Base-by-base conservation (phyloP, 2,888 invertebrate genomes). In the Harpalus rufipes region DNA sequence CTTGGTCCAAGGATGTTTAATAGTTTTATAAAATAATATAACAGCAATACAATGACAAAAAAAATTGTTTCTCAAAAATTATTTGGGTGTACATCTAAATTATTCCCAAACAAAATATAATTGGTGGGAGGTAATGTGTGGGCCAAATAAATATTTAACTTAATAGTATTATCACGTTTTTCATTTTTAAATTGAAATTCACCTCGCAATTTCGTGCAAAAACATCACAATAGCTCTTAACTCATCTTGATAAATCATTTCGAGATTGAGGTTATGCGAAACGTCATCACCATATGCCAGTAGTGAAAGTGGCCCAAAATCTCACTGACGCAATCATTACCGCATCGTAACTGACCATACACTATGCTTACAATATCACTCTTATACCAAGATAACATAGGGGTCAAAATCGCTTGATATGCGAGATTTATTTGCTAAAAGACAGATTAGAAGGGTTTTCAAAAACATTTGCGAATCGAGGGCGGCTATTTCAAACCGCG, bases 371-470 rank as follows among this genome's bases (percentile, higher is more conserved):
- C 44, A 44, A 7, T 12, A 51, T 12, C 44, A 51, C 12, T 51
- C 44, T 12, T 51, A 51, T 51, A 4, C 1, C 12, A 2, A 12
- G 6, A 32, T 32, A 32, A 32, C 32, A 32, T 32, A 32, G 32
- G 32, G 32, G 32, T 32, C 32, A 32, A 32, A 5, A 32, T 32
- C 6, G 32, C 32, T 32, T 32, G 32, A 32, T 32, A 32, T 32
- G 32, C 32, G 32, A 32, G 32, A 32, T 32, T 21, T 32, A 5
- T 32, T 32, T 32, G 32, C 32, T 3, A 32, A 2, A 32, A 32
- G 32, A 32, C 44, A 51, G 44, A 51, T 51, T 51, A 51, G 44
- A 51, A 51, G 44, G 44, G 44, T 51, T 51, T 51, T 51, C 44
- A 7, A 12, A 51, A 32, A 8, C 44, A 51, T 51, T 10, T 51